Conservation (phyloP, 2,797 vertebrate species). For the Malacoctenus gilli region DNA sequence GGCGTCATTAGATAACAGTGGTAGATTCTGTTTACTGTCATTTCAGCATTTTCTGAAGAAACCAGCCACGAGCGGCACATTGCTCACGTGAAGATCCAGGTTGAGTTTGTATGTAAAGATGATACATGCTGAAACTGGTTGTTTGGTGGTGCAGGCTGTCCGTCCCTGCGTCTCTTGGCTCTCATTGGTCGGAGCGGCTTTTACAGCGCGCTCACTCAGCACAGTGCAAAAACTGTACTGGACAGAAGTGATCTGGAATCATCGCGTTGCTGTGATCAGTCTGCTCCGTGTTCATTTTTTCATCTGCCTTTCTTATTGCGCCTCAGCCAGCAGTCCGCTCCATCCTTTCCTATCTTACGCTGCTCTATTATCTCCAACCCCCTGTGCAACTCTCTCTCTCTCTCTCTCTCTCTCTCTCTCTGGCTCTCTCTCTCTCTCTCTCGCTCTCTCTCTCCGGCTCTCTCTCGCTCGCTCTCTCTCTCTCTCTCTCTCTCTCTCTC, state of each 20-base stretch:
- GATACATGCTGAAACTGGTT: constrained; percentile 7
- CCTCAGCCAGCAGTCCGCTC: constrained; percentile 2
- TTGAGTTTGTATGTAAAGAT: background rate
- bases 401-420: constrained; percentile 3
- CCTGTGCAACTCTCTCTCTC: constrained; percentile 8
- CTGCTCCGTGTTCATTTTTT: constrained; percentile 13
- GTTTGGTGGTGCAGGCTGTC: constrained; percentile 35
- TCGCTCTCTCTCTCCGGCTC: constrained; percentile 4
- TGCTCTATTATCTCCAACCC: constrained; percentile 6
- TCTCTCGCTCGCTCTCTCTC: constrained; percentile 51
- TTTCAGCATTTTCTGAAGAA: too few relatives aligned
- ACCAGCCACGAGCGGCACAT: too few relatives aligned
- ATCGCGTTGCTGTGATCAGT: constrained; percentile 7
- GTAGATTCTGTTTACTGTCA: too few relatives aligned
- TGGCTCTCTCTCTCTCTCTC: background rate
- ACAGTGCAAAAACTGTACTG: constrained; percentile 12
- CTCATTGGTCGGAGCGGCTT: constrained; percentile 36
- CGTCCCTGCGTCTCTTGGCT: constrained; percentile 27
- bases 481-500: constrained; percentile 30
- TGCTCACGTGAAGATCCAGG: background rate
- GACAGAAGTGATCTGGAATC: constrained; percentile 25
- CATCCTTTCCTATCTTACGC: background rate
- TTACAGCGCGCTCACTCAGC: constrained; percentile 40
- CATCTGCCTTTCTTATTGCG: background rate
- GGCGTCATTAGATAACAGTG: too few relatives aligned